These are phyloP conservation scores for Gymnosoma rotundatum DNA, from an alignment of 2,888 invertebrate species.

Conservation along the genomic window DNA sequence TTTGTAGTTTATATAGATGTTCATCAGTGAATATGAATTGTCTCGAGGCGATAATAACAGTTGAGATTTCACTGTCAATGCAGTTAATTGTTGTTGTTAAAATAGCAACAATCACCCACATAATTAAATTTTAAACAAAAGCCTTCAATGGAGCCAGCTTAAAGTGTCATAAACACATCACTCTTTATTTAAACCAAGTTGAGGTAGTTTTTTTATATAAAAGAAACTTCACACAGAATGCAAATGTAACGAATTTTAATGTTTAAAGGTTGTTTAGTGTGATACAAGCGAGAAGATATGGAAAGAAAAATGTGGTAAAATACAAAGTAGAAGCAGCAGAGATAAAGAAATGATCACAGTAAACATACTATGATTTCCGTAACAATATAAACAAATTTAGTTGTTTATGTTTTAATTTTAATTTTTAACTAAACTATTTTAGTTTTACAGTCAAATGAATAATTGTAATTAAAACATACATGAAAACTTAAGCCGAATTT, in stretches of 20 bases:
- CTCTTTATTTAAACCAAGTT: slow-evolving; percentile 28
- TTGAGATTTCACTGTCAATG: slow-evolving; percentile 64
- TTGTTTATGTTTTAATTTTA: too few relatives aligned
- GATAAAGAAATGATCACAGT: too few relatives aligned
- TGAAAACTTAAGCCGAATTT: too few relatives aligned
- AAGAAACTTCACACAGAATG: not conserved
- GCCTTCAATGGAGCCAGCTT: slow-evolving; percentile 44
- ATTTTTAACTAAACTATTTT: too few relatives aligned
- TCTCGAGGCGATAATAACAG: slow-evolving; percentile 54
- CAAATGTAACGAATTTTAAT: not conserved
- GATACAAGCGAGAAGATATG: not conserved
- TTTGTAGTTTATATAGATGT: slow-evolving; percentile 8
- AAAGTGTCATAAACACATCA: slow-evolving; percentile 50
- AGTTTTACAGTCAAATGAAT: too few relatives aligned
- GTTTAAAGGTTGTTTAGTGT: not conserved
- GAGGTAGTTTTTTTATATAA: slow-evolving; percentile 4
- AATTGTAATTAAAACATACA: too few relatives aligned
- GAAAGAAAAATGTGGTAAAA: not conserved
- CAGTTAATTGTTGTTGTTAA: slow-evolving; percentile 50
- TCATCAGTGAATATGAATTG: not conserved
- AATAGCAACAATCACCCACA: slow-evolving; percentile 51
- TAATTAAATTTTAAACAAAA: slow-evolving; percentile 19
- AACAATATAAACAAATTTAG: too few relatives aligned
- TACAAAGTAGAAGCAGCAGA: too few relatives aligned
- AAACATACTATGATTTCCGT: too few relatives aligned